phyloP scores from a whole-genome alignment of 1,140 invertebrate species.

The Tetramorium parvispinum region DNA sequence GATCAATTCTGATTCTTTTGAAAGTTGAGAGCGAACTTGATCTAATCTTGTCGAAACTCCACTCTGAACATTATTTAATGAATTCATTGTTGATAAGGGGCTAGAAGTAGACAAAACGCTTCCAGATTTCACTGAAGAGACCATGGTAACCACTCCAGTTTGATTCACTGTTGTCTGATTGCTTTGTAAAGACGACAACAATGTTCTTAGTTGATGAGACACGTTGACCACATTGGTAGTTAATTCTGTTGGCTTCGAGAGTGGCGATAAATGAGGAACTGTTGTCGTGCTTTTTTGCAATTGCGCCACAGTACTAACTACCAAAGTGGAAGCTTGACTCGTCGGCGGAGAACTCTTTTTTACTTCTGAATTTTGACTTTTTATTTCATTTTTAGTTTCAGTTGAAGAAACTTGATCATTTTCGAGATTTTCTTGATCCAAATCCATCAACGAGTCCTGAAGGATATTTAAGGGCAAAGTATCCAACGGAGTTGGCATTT shows the following conservation, averaged over 20 bases:
- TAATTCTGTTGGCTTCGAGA: conserved; percentile 90
- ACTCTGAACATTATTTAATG: conserved; percentile 65
- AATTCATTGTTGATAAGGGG: conserved; percentile 68
- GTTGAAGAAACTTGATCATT: conserved; percentile 64
- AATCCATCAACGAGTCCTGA: conserved; percentile 81
- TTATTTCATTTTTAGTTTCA: conserved; percentile 62
- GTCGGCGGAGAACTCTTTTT: conserved; percentile 68
- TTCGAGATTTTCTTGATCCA: conserved; percentile 78
- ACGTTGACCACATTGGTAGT: conserved; percentile 90
- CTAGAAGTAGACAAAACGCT: conserved; percentile 73
- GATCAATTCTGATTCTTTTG: conserved; percentile 15
- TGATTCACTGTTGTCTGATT: conserved; percentile 78
- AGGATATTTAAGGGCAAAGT: conserved; percentile 83
- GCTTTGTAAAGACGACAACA: conserved; percentile 82
- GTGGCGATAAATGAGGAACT: conserved; percentile 89
- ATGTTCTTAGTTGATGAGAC: conserved; percentile 88
- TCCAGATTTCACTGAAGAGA: conserved; percentile 86
- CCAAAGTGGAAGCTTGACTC: conserved; percentile 65
- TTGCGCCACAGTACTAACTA: conserved; percentile 76
- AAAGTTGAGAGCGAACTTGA: conserved; percentile 1
- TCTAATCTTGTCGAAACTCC: conserved; percentile 17
- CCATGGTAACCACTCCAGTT: conserved; percentile 82
- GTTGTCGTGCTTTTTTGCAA: conserved; percentile 84
- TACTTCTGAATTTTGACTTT: conserved; percentile 35
- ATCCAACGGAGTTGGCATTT: conserved; percentile 82